Conservation (phyloP, 2,113 vertebrate genomes). For the Elephas maximus region DNA sequence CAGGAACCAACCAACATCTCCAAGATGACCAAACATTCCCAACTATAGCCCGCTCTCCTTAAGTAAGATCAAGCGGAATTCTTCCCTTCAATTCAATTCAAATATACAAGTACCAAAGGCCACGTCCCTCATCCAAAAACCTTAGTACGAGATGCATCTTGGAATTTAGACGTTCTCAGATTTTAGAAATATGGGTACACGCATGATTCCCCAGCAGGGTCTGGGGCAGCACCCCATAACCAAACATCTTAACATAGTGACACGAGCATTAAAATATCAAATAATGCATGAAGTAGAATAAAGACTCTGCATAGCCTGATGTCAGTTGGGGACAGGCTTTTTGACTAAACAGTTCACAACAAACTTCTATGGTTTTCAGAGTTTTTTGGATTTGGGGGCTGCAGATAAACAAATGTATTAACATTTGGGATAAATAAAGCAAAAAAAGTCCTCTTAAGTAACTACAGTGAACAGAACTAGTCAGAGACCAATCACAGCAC, state of each 20-base stretch:
- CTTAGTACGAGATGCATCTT: not conserved
- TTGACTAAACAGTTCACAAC: not conserved
- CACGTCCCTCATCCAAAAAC: not conserved
- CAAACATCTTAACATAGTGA: not conserved
- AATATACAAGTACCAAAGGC: not conserved
- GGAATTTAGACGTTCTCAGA: not conserved
- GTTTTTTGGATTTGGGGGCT: not conserved
- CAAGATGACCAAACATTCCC: not conserved
- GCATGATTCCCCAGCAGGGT: not conserved
- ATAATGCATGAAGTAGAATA: not conserved
- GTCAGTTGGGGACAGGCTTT: not conserved
- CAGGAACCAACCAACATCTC: not conserved
- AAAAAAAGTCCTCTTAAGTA: not conserved
- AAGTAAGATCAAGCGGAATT: not conserved
- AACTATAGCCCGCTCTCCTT: not conserved
- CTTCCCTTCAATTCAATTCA: not conserved
- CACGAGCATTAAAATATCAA: not conserved
- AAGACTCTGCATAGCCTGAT: not conserved
- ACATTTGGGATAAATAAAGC: not conserved
- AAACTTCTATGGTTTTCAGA: not conserved
- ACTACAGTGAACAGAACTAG: not conserved
- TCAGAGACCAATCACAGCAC: not conserved
- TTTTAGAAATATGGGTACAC: not conserved
- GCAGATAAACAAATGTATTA: not conserved
- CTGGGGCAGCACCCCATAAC: not conserved